These are phyloP conservation scores for Drosophila rufa DNA, from an alignment of 1,140 invertebrate species.

Conservation along the genomic window DNA sequence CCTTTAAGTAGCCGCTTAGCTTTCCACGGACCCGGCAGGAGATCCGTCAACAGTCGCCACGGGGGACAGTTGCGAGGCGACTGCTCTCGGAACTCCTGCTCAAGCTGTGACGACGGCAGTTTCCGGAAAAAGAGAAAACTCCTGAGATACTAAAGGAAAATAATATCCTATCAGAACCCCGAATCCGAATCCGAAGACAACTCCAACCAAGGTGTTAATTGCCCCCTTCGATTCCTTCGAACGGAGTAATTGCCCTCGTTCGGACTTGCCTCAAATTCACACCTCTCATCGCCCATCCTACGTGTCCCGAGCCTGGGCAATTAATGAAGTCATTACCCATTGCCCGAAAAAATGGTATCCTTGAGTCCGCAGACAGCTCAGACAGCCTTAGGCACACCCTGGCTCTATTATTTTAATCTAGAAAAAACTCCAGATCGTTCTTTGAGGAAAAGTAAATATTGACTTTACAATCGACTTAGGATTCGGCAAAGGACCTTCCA, in stretches of 20 bases:
- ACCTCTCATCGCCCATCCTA: slow-evolving; percentile 57
- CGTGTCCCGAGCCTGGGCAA: slow-evolving; percentile 50
- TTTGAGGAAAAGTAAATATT: slow-evolving; percentile 74
- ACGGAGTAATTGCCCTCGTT: slow-evolving; percentile 63
- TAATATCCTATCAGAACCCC: slow-evolving; percentile 6
- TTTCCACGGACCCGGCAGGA: slow-evolving; percentile 45
- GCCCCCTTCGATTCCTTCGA: slow-evolving; percentile 62
- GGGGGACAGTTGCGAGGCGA: slow-evolving; percentile 32
- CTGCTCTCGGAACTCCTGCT: slow-evolving; percentile 33
- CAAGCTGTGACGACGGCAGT: slow-evolving; percentile 53
- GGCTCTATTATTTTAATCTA: slow-evolving; percentile 73
- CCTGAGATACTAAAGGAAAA: slow-evolving; percentile 3
- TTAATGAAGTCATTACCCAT: slow-evolving; percentile 69
- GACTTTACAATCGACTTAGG: slow-evolving; percentile 78
- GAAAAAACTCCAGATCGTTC: slow-evolving; percentile 38
- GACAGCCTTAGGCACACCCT: slow-evolving; percentile 39
- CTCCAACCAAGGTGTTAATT: slow-evolving; percentile 80
- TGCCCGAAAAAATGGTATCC: slow-evolving; percentile 25
- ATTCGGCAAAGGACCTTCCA: slow-evolving; percentile 28
- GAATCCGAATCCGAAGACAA: slow-evolving; percentile 11
- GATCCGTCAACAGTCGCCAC: slow-evolving; percentile 76
- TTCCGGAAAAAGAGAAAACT: slow-evolving; percentile 42
- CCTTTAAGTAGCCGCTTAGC: slow-evolving; percentile 68
- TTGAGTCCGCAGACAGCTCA: slow-evolving; percentile 60
- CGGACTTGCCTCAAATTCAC: slow-evolving; percentile 77